These are phyloP conservation scores for Brachionus sp. DNA, from an alignment of 1,140 invertebrate species.

Conservation along the genomic window DNA sequence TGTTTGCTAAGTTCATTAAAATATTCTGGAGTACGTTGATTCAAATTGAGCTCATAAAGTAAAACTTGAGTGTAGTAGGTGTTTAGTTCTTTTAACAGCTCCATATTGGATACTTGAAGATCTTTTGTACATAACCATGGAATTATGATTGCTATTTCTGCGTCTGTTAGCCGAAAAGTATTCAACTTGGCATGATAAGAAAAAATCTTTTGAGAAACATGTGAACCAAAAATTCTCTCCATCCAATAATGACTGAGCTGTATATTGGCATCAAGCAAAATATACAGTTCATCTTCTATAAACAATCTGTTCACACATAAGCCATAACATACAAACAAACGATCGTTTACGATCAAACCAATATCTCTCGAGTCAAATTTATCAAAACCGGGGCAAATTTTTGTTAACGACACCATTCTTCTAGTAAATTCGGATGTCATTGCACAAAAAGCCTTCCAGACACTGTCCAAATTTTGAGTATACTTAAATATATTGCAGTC, in stretches of 20 bases:
- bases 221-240: not conserved
- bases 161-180: not conserved
- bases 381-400: constrained; percentile 18
- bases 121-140: not conserved
- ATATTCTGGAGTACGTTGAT: constrained; percentile 1
- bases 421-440: not conserved
- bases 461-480: not conserved
- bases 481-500: not conserved
- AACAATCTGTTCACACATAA: not conserved
- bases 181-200: constrained; percentile 15
- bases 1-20: not conserved
- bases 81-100: constrained; percentile 22
- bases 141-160: constrained; percentile 14
- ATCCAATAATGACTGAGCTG: constrained; percentile 15
- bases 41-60: constrained; percentile 27
- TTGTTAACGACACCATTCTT: not conserved
- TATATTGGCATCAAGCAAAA: not conserved
- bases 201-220: constrained; percentile 11
- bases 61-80: constrained; percentile 27
- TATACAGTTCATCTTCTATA: constrained; percentile 11
- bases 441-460: constrained; percentile 4
- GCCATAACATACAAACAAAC: constrained; percentile 9
- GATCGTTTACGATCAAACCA: not conserved
- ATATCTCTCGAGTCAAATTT: constrained; percentile 20
- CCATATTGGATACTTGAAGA: constrained; percentile 7